Percentiles rank a stretch among this genome's conserved stretches.
Conservation (phyloP, 2,113 vertebrate species). For the Oreochromis aureus region DNA sequence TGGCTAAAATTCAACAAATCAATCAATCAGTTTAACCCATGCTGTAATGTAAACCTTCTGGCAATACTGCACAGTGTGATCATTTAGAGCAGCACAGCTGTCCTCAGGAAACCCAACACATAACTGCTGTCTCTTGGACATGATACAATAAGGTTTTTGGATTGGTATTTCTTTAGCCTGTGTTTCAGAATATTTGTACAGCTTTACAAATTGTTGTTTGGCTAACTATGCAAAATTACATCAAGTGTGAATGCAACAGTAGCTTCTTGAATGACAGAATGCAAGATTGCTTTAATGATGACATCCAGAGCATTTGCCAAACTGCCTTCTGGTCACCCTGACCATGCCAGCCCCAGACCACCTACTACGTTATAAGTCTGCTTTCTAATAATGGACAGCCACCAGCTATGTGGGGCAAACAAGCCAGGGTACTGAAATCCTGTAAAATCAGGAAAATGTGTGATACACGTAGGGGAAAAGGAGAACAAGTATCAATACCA, state of each 20-base stretch:
- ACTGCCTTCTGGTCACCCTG: background rate
- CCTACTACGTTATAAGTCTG: constrained; percentile 13
- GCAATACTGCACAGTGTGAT: background rate
- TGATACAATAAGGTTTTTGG: background rate
- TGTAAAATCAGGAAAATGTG: background rate
- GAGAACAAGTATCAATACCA: background rate
- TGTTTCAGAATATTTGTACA: background rate
- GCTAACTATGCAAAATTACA: background rate
- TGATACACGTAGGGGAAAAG: background rate
- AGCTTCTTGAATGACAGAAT: background rate
- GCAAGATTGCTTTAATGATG: constrained; percentile 24
- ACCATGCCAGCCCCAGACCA: constrained; percentile 34
- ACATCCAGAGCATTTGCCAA: constrained; percentile 4
- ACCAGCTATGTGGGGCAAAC: background rate
- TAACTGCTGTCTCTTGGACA: background rate
- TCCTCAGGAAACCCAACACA: constrained; percentile 13
- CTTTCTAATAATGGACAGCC: constrained; percentile 22
- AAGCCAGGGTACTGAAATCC: background rate
- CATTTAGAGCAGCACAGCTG: background rate
- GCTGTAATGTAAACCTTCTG: constrained; percentile 8
- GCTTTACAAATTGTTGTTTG: background rate
- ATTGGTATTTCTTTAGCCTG: background rate
- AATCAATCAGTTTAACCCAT: background rate
- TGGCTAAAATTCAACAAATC: background rate
- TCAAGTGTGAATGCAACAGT: background rate